These are phyloP conservation scores for Andrena minutula DNA, from an alignment of 2,888 invertebrate species.

Conservation along the genomic window DNA sequence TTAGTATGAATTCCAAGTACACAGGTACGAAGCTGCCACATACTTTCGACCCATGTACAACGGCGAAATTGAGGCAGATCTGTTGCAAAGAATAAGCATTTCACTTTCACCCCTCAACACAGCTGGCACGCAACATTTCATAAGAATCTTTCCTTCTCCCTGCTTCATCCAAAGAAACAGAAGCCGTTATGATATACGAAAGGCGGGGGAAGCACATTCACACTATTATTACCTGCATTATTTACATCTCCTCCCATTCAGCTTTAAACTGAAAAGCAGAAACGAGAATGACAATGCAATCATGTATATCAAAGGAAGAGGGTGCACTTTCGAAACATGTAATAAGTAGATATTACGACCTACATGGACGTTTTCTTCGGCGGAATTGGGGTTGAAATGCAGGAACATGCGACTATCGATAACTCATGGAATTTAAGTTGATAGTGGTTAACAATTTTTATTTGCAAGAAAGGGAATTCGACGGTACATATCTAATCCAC, in stretches of 20 bases:
- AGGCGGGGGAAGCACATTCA: constrained; percentile 18
- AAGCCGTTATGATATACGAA: constrained; percentile 4
- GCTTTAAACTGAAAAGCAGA: constrained; percentile 17
- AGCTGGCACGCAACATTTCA: constrained; percentile 24
- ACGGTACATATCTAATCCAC: too few species aligned
- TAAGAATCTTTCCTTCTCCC: background rate
- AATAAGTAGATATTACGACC: background rate
- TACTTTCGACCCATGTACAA: background rate
- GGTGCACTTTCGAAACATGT: background rate
- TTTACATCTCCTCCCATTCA: constrained; percentile 22
- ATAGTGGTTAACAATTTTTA: background rate
- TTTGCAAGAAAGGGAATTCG: background rate
- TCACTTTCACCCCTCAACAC: background rate
- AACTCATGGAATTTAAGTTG: background rate
- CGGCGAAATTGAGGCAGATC: constrained; percentile 5
- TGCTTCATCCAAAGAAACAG: background rate
- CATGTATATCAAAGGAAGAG: background rate
- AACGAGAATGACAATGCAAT: constrained; percentile 25
- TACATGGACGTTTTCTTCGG: background rate
- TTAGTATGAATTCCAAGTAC: background rate
- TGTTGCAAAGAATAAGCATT: background rate
- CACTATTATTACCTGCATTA: constrained; percentile 37
- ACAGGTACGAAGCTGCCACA: background rate
- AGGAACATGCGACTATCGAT: background rate
- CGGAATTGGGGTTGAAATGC: background rate